Evolutionary conservation across 2,797 vertebrate genomes (phyloP).

Genomic region (Melanogrammus aeglefinus): DNA sequence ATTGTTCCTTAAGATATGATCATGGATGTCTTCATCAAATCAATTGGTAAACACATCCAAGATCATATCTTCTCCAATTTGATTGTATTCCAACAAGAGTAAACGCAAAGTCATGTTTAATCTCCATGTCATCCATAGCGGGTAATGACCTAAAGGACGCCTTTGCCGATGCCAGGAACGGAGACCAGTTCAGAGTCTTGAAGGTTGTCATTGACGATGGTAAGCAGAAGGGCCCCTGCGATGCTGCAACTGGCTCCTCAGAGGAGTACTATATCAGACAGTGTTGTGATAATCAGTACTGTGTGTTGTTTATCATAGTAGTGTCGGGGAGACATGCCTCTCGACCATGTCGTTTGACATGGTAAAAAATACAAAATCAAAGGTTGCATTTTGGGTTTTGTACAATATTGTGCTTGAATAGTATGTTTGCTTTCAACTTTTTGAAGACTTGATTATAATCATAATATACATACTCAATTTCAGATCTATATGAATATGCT

Average conservation of each 20-base stretch:
- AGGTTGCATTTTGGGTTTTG: neutral
- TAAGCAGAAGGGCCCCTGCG: conserved; percentile 58
- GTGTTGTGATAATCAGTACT: neutral
- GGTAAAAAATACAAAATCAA: neutral
- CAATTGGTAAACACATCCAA: neutral
- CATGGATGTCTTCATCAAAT: no score
- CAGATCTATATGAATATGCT: neutral
- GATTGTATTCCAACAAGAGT: neutral
- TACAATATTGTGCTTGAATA: neutral
- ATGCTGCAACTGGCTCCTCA: neutral
- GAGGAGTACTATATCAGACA: neutral
- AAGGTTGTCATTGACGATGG: conserved; percentile 93
- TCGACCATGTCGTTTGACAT: neutral
- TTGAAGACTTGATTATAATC: no score
- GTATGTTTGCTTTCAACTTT: no score
- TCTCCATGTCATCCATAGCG: conserved; percentile 68
- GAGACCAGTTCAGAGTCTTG: conserved; percentile 84
- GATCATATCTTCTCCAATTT: neutral
- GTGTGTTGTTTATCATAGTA: neutral
- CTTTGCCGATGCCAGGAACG: conserved; percentile 87
- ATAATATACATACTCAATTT: neutral
- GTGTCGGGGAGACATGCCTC: neutral
- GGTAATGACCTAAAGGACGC: conserved; percentile 85
- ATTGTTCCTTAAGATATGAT: neutral
- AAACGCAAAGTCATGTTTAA: neutral